A percentile compares a stretch with the other conserved stretches of the same genome.
These are phyloP conservation scores for Megatriorchis doriae DNA, from an alignment of 2,113 vertebrate genomes.

Conservation along the genomic window DNA sequence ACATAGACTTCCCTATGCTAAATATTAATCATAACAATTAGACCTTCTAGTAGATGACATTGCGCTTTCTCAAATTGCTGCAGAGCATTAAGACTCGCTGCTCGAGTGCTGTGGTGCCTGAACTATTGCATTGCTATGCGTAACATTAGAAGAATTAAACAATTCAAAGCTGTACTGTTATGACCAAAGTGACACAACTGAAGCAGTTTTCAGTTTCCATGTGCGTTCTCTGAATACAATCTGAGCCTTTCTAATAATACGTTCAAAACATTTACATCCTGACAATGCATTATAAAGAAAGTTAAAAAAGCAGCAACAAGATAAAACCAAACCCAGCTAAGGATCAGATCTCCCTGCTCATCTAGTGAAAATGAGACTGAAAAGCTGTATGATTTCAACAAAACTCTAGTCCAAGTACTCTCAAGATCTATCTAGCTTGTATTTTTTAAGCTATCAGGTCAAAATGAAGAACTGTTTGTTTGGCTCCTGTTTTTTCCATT, in stretches of 20 bases:
- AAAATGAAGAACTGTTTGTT: background rate
- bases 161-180: background rate
- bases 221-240: background rate
- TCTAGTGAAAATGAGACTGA: background rate
- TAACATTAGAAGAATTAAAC: conserved; percentile 2
- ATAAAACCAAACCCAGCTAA: background rate
- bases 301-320: background rate
- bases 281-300: background rate
- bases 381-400: background rate
- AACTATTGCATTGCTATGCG: background rate
- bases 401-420: background rate
- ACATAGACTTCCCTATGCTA: background rate
- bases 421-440: background rate
- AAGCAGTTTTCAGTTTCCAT: background rate
- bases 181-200: background rate
- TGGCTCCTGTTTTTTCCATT: background rate
- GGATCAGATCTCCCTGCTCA: background rate
- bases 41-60: background rate
- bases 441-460: background rate
- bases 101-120: background rate
- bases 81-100: background rate
- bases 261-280: background rate
- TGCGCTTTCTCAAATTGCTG: background rate
- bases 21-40: conserved; percentile 45
- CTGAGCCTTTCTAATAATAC: background rate